Percentiles rank a stretch among this genome's conserved stretches.
phyloP scores from a whole-genome alignment of 2,113 vertebrate species.

The Thryonomys swinderianus region DNA sequence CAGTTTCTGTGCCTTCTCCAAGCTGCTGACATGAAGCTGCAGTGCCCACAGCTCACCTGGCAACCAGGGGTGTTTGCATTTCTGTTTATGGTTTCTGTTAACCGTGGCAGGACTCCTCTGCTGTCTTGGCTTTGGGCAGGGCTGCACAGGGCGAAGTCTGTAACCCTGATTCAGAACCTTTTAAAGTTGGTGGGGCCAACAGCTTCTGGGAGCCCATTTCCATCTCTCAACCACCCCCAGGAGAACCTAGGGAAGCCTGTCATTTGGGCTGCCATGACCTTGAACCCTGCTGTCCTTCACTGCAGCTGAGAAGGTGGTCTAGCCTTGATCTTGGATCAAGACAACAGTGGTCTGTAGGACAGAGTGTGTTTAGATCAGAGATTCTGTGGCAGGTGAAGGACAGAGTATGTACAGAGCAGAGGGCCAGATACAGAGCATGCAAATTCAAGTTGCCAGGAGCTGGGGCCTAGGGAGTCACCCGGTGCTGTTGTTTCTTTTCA shows the following conservation, averaged over 20 bases:
- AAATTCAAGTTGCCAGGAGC: conserved; percentile 60
- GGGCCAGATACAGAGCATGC: neutral
- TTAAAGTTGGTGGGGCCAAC: neutral
- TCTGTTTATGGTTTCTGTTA: conserved; percentile 12
- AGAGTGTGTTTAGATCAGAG: conserved; percentile 66
- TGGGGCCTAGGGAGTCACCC: neutral
- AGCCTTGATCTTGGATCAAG: conserved; percentile 22
- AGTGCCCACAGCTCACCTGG: neutral
- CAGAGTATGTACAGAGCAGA: conserved; percentile 3
- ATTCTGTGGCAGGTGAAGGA: conserved; percentile 40
- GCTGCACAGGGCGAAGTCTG: neutral
- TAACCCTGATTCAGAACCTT: conserved; percentile 5
- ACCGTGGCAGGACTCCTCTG: neutral
- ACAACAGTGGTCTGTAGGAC: neutral
- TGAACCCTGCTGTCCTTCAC: neutral
- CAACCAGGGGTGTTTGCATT: neutral
- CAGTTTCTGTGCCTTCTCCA: conserved; percentile 23
- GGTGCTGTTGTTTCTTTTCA: neutral
- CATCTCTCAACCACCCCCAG: neutral
- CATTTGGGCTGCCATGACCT: neutral
- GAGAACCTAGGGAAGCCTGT: neutral
- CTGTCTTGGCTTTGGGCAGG: neutral
- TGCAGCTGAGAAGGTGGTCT: conserved; percentile 3
- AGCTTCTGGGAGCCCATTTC: neutral
- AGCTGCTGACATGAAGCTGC: neutral